Base-by-base conservation (phyloP, 2,113 vertebrate genomes). In the Crotalus tigris region DNA sequence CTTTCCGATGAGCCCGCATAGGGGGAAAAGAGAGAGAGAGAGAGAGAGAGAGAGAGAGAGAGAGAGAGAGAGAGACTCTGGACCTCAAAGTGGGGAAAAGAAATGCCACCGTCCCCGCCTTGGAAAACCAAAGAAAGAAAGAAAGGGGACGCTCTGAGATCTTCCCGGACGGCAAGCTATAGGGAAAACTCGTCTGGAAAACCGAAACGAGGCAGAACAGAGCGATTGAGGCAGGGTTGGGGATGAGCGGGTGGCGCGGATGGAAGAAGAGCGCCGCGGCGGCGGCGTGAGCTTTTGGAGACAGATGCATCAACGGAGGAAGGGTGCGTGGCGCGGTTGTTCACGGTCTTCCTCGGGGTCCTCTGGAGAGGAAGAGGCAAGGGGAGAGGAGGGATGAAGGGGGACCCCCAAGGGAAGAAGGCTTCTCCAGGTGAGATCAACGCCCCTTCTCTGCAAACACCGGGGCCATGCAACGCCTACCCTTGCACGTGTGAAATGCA, bases 1-100 rank as follows among this genome's bases (percentile, higher is more conserved):
- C n/a, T 54, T 8, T 1, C 64, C 19, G 4, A 0, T 0, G 0
- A 1, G 58, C 69, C 69, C 69, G 33, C 33, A 39, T 7, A 21
- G 0, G 10, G 5, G 21, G 69, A 29, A 33, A 1, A 2, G 39
- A 2, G 39, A 39, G 39, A 29, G n/a, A n/a, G n/a, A n/a, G n/a
- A n/a, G 1, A 9, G 0, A 7, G 64, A 1, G 21, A 24, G 64
- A 29, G 21, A 69, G 6, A n/a, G 21, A 24, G 11, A 0, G 3
- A 5, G 39, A 23, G 7, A 3, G 11, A 0, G 44, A 26, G 85
- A 51, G 46, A 12, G 23, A 87, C 64, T 33, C 5, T n/a, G 69
- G 69, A n/a, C 13, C 64, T 75, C 29, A 13, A n/a, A 81, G 19
- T 21, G 33, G 33, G 57, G 33, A 33, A 81, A 81, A 33, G 33